Evolutionary conservation across 2,888 invertebrate species (phyloP).

Genomic region (Nymphalis urticae): DNA sequence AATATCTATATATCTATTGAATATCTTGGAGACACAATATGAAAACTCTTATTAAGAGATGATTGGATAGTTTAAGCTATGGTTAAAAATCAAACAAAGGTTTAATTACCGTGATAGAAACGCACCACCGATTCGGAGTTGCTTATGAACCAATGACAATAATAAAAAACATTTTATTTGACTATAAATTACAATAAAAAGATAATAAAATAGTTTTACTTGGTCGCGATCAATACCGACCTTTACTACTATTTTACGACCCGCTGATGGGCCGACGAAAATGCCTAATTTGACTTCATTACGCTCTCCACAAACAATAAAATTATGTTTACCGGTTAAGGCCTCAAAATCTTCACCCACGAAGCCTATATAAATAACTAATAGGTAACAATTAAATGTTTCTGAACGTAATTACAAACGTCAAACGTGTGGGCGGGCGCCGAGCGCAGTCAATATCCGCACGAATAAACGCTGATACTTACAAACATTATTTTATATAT

Average conservation of each 20-base stretch:
- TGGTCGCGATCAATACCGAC: constrained; percentile 70
- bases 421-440: constrained; percentile 32
- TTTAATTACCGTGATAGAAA: constrained; percentile 36
- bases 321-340: constrained; percentile 58
- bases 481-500: constrained; percentile 25
- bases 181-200: constrained; percentile 80
- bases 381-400: constrained; percentile 45
- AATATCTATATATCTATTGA: not conserved
- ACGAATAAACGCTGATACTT: constrained; percentile 19
- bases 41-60: not conserved
- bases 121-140: constrained; percentile 15
- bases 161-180: constrained; percentile 74
- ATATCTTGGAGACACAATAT: not conserved
- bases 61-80: constrained; percentile 2
- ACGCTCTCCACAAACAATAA: constrained; percentile 70
- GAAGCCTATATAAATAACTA: constrained; percentile 26
- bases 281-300: constrained; percentile 77
- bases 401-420: constrained; percentile 45
- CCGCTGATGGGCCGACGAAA: constrained; percentile 69
- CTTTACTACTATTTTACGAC: constrained; percentile 75
- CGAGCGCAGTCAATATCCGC: constrained; percentile 28
- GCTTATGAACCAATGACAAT: constrained; percentile 65
- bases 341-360: constrained; percentile 19
- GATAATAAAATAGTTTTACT: constrained; percentile 76
- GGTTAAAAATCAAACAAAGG: constrained; percentile 35